phyloP scores from a whole-genome alignment of 2,888 invertebrate species.

The Drosophila quasianomalipes region DNA sequence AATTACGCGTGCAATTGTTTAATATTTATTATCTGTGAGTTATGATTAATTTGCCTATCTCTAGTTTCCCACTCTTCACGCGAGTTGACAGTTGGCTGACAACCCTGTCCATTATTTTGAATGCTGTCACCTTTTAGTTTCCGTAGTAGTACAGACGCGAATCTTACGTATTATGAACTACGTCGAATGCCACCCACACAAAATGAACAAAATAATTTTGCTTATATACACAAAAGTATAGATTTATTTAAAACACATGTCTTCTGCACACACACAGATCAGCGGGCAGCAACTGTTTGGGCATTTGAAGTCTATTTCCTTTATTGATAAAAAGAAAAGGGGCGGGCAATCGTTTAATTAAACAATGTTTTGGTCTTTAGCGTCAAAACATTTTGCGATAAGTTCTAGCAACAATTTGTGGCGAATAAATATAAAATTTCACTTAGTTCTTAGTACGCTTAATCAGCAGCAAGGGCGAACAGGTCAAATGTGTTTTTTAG shows the following conservation, averaged over 20 bases:
- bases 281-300: slow-evolving; percentile 39
- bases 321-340: slow-evolving; percentile 8
- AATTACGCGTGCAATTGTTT: slow-evolving; percentile 68
- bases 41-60: slow-evolving; percentile 61
- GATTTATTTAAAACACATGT: slow-evolving; percentile 53
- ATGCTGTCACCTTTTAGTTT: slow-evolving; percentile 29
- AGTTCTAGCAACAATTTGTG: background rate
- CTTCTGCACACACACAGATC: background rate
- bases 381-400: background rate
- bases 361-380: background rate
- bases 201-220: slow-evolving; percentile 16
- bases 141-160: slow-evolving; percentile 18
- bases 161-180: slow-evolving; percentile 24
- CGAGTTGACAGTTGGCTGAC: slow-evolving; percentile 35
- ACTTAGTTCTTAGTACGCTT: background rate
- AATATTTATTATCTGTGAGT: slow-evolving; percentile 56
- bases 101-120: slow-evolving; percentile 29
- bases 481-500: background rate
- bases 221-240: slow-evolving; percentile 17
- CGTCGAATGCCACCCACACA: slow-evolving; percentile 50
- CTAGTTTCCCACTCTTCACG: slow-evolving; percentile 29
- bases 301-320: slow-evolving; percentile 18
- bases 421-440: background rate
- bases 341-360: slow-evolving; percentile 26
- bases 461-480: background rate